Evolutionary conservation across 2,797 vertebrate species (phyloP), one percentile per base, ranked within the genome.

Genomic region (Pseudochaenichthys georgianus): DNA sequence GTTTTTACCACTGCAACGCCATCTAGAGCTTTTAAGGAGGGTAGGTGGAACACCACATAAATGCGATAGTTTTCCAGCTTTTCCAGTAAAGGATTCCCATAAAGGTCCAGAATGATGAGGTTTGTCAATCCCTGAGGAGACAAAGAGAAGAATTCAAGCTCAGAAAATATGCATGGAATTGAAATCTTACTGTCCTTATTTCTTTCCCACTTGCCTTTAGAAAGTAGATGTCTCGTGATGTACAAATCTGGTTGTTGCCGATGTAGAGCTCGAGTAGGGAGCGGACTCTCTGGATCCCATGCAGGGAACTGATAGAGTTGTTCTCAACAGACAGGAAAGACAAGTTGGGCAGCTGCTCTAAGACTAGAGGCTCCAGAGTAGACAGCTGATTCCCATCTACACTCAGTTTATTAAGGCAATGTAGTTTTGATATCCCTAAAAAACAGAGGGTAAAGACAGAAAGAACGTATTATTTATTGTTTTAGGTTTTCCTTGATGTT

Each of bases 21-120:
- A 89, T 98, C 96, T 91, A 98, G 92, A 53, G 96, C 96, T 93
- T 96, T 97, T 31, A 99, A 90, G 53, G 94, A 94, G 16, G 96
- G 85, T 41, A 97, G 90, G 64, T 97, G 95, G 87, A 96, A 97
- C 72, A 98, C 94, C 23, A 96, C 84, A 78, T 96, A 96, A 58
- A 96, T 93, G 9, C 95, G 88, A 89, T 97, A 98, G 86, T 95
- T 95, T 87, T 97, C 96, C 85, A 96, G 83, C 80, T 94, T 96
- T 85, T 94, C 93, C 41, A 93, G 85, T 67, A 97, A 88, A 69
- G 95, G 93, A 78, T 97, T 98, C 77, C 95, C 95, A 70, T 92
- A 93, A 50, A 96, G 84, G 84, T 97, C 95, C 81, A 98, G 89
- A 89, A 98, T 96, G 47, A 97, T 89, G 81, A 98, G 93, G 79